Conservation (phyloP, 2,888 invertebrate species). For the Smittia aterrima region DNA sequence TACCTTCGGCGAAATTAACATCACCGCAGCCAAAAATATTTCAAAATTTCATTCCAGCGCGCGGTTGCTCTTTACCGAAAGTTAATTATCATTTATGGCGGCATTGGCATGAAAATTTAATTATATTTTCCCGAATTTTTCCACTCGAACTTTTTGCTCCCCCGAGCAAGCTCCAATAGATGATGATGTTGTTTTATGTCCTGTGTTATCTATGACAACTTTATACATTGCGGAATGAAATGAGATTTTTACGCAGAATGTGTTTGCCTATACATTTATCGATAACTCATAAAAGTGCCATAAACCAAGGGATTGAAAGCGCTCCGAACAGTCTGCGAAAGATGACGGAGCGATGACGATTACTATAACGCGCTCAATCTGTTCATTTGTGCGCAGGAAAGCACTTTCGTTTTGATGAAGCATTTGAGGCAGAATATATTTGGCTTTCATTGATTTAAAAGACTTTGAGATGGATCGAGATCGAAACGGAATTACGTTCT, state of each 20-base stretch:
- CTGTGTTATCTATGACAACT: background rate
- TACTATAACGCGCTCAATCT: no score
- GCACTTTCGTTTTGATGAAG: no score
- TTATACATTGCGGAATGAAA: background rate
- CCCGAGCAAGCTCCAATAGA: background rate
- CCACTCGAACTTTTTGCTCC: background rate
- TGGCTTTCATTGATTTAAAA: no score
- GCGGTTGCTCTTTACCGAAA: background rate
- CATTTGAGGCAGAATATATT: no score
- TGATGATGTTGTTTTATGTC: background rate
- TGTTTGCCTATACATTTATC: background rate
- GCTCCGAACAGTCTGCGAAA: background rate
- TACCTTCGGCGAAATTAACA: background rate
- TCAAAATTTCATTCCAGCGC: background rate
- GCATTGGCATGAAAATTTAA: slow-evolving; percentile 30
- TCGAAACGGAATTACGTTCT: no score
- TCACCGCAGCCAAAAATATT: background rate
- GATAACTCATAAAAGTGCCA: slow-evolving; percentile 36
- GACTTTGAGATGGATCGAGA: no score
- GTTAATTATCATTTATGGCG: slow-evolving; percentile 36
- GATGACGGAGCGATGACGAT: no score
- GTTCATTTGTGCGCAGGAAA: no score
- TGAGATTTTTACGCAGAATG: slow-evolving; percentile 1
- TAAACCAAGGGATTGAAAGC: slow-evolving; percentile 9
- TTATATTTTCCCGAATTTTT: background rate